Evolutionary conservation across 1,140 invertebrate genomes (phyloP).

Genomic region (Lordiphosa mommai): DNA sequence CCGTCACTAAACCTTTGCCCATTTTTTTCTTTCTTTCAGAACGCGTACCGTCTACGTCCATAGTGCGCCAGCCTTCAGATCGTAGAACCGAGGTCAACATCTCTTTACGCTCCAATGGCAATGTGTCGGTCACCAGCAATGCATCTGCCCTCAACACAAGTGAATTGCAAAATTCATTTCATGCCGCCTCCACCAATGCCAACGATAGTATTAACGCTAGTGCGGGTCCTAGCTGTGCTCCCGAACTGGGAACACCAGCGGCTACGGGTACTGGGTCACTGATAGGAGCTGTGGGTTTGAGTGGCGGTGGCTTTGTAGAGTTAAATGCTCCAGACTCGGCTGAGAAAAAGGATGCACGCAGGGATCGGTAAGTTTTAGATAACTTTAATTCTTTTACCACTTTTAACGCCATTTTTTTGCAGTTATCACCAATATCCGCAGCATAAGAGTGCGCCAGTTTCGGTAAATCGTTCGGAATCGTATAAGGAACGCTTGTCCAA

Average conservation of each 20-base stretch:
- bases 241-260: conserved; percentile 37
- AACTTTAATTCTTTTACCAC: neutral
- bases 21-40: conserved; percentile 32
- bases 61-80: conserved; percentile 75
- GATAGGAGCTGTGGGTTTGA: conserved; percentile 26
- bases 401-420: neutral
- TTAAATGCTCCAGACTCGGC: conserved; percentile 53
- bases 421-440: conserved; percentile 66
- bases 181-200: conserved; percentile 36
- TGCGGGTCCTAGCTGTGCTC: conserved; percentile 22
- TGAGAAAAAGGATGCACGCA: conserved; percentile 58
- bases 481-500: conserved; percentile 81
- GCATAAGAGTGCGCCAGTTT: conserved; percentile 73
- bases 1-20: neutral
- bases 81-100: conserved; percentile 71
- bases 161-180: conserved; percentile 63
- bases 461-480: conserved; percentile 78
- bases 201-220: conserved; percentile 42
- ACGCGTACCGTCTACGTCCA: conserved; percentile 61
- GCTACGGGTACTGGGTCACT: conserved; percentile 35
- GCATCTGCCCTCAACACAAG: conserved; percentile 55
- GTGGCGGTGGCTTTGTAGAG: conserved; percentile 35
- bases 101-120: conserved; percentile 72
- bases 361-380: conserved; percentile 70
- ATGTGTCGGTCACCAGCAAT: conserved; percentile 45